phyloP scores from a whole-genome alignment of 2,888 invertebrate genomes.

The Chromoteleia sp. region DNA sequence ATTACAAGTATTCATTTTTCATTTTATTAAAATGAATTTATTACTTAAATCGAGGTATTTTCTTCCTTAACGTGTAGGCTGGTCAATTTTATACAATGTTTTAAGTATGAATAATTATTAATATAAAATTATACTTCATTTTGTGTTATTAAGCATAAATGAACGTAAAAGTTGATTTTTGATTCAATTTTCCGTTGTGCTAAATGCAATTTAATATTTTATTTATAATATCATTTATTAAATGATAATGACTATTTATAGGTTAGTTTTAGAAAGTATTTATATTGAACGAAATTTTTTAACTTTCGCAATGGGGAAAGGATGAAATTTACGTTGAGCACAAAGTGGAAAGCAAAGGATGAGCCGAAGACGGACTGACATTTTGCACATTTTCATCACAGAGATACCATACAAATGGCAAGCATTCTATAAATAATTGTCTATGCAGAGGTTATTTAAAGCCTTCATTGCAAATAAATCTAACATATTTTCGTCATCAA shows the following conservation, averaged over 20 bases:
- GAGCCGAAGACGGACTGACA: slow-evolving; percentile 55
- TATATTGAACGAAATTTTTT: slow-evolving; percentile 37
- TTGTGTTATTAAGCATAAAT: neutral
- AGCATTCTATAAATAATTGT: slow-evolving; percentile 45
- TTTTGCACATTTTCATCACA: slow-evolving; percentile 60
- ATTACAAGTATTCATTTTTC: too few species aligned
- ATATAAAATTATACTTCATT: too few species aligned
- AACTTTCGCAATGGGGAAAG: slow-evolving; percentile 54
- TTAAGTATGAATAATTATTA: too few species aligned
- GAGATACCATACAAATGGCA: slow-evolving; percentile 48
- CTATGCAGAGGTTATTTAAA: neutral
- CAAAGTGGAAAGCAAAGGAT: slow-evolving; percentile 56
- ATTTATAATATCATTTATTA: slow-evolving; percentile 21
- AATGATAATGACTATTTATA: slow-evolving; percentile 10
- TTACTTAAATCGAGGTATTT: too few species aligned
- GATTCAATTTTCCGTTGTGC: neutral
- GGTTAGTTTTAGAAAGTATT: slow-evolving; percentile 54
- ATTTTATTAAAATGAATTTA: too few species aligned
- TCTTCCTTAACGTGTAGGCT: too few species aligned
- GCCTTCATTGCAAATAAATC: neutral
- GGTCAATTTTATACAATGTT: too few species aligned
- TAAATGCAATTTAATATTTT: neutral
- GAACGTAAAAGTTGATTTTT: neutral
- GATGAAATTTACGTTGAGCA: slow-evolving; percentile 51
- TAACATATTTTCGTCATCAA: slow-evolving; percentile 1